Conservation (phyloP, 2,888 invertebrate species). For the Limenitis camilla region DNA sequence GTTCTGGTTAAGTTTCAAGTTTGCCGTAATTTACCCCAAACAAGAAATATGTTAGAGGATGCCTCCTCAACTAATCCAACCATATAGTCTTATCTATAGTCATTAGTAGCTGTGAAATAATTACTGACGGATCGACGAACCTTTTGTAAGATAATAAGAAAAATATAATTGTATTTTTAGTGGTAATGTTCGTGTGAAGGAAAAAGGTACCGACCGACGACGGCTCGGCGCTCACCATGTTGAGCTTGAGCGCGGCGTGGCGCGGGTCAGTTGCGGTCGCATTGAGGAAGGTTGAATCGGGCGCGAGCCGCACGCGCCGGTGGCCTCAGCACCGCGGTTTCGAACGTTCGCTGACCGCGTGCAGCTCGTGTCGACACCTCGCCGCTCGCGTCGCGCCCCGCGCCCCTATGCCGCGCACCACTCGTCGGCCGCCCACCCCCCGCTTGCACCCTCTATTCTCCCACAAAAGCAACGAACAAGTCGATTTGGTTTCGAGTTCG, state of each 20-base stretch:
- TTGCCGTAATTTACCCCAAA: no score
- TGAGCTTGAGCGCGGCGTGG: conserved; percentile 32
- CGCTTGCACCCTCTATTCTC: conserved; percentile 34
- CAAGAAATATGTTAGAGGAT: no score
- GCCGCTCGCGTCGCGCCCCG: conserved; percentile 37
- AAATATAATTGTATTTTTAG: no score
- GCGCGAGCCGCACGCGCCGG: conserved; percentile 70
- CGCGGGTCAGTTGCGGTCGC: conserved; percentile 73
- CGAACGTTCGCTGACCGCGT: conserved; percentile 68
- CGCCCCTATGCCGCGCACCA: conserved; percentile 32
- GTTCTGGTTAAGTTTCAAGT: no score
- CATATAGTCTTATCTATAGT: no score
- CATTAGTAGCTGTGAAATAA: no score
- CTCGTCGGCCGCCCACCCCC: conserved; percentile 33
- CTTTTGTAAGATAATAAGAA: no score
- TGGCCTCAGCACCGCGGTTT: conserved; percentile 61
- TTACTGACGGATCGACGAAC: no score
- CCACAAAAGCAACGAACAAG: conserved; percentile 18
- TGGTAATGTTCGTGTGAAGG: no score
- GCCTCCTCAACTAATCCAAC: no score
- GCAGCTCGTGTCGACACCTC: conserved; percentile 72
- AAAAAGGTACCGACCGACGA: no score
- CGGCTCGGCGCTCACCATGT: no score
- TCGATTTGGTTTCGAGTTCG: conserved; percentile 22
- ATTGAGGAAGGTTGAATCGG: conserved; percentile 75